phyloP scores from a whole-genome alignment of 1,140 invertebrate genomes.

The Charaxes varanes region DNA sequence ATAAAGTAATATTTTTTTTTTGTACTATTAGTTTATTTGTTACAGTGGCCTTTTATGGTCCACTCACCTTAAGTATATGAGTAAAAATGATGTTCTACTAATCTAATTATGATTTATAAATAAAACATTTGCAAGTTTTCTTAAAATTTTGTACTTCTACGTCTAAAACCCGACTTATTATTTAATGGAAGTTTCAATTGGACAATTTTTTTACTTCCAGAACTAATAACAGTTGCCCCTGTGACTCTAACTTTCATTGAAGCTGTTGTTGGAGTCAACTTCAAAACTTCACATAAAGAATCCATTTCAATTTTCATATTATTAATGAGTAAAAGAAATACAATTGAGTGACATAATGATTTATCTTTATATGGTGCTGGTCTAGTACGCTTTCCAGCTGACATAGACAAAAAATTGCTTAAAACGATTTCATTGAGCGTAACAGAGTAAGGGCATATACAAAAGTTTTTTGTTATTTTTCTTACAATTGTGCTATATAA shows the following conservation, averaged over 20 bases:
- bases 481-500: conserved; percentile 29
- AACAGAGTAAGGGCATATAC: conserved; percentile 28
- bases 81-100: no score
- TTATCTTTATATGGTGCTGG: conserved; percentile 49
- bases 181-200: conserved; percentile 48
- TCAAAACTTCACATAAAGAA: conserved; percentile 32
- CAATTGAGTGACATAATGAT: conserved; percentile 45
- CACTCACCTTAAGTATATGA: no score
- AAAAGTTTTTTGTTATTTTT: conserved; percentile 44
- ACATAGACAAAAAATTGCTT: conserved; percentile 32
- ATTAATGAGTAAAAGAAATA: conserved; percentile 49
- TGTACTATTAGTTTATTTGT: no score
- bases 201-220: conserved; percentile 32
- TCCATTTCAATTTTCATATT: conserved; percentile 45
- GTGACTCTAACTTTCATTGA: conserved; percentile 36
- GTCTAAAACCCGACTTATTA: conserved; percentile 27
- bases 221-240: conserved; percentile 33
- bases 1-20: no score
- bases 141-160: conserved; percentile 47
- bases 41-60: no score
- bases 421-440: conserved; percentile 46
- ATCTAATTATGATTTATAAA: no score
- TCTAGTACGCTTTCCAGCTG: conserved; percentile 32
- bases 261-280: conserved; percentile 31
- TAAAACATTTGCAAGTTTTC: conserved; percentile 1